These are phyloP conservation scores for Pitangus sulphuratus DNA, from an alignment of 2,797 vertebrate genomes.

Conservation along the genomic window DNA sequence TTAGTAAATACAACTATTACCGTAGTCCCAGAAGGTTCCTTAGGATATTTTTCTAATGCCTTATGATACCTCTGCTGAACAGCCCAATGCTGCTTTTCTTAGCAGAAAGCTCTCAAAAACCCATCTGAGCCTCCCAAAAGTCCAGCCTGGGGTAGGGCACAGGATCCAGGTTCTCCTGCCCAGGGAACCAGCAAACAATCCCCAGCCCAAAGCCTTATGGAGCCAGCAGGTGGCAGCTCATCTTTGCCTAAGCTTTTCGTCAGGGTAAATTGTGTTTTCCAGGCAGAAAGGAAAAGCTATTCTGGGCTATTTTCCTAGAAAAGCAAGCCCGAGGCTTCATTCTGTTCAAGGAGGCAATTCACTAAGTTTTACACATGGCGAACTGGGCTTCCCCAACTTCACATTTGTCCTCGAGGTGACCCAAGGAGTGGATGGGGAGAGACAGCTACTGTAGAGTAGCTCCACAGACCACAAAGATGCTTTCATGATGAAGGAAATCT, in stretches of 20 bases:
- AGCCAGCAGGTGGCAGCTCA: constrained; percentile 51
- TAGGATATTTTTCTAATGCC: neutral
- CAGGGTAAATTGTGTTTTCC: neutral
- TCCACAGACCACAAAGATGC: neutral
- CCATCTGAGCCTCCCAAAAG: neutral
- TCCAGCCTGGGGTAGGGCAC: neutral
- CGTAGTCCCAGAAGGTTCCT: neutral
- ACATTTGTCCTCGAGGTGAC: neutral
- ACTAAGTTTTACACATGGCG: neutral
- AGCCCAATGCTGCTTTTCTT: neutral
- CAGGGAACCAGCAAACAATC: neutral
- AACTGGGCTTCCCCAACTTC: neutral
- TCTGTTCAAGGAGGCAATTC: neutral
- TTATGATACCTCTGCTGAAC: neutral
- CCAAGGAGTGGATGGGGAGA: rapidly evolving
- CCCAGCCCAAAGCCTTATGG: rapidly evolving
- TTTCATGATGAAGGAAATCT: neutral
- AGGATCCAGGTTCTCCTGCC: rapidly evolving
- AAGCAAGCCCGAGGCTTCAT: neutral
- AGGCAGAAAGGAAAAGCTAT: neutral
- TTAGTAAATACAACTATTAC: neutral
- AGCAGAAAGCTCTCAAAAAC: neutral
- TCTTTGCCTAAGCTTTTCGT: neutral
- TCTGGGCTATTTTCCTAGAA: neutral
- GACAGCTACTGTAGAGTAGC: neutral